Base-by-base conservation (phyloP, 2,797 vertebrate genomes). In the Euthynnus affinis region DNA sequence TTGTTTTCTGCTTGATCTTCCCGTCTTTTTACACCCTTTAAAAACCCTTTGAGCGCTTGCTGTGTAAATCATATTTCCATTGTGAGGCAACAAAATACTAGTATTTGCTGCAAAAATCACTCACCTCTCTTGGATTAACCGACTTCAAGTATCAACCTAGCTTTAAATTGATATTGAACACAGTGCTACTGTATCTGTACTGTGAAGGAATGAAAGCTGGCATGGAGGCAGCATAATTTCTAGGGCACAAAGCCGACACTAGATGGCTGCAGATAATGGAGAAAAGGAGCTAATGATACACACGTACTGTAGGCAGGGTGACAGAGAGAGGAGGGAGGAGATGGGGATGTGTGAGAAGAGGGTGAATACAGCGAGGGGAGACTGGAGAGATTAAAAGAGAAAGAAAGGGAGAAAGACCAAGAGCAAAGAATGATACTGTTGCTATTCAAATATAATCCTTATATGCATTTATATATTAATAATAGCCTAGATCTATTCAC, bases 261-360 rank as follows among this genome's bases (percentile, higher is more conserved):
- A 96, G 96, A 95, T 96, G 96, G 96, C 96, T 96, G 95, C 94
- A 96, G 94, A 96, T 95, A 96, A 95, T 95, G 95, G 91, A 94
- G 89, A 92, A 95, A 93, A 94, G 88, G 87, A 91, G 90, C 89
- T 93, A 94, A 95, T 95, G 91, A 94, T 93, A 89, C 84, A 59
- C 85, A 89, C 81, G 78, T 85, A 88, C 90, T 78, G 91, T 81
- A 85, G 73, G 78, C 82, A 87, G 84, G 46, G 75, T 84, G 90
- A 81, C 56, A 80, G 42, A 71, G 83, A 64, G 66, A 32, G 60
- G 46, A 20, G 62, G 64, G 74, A 58, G 74, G 76, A 71, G 62
- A 56, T n/a, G 46, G 32, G 23, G 55, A 69, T 69, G 65, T 32
- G 81, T 72, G 66, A 56, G 29, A 64, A 37, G 51, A 76, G 53